Percentiles rank a stretch among this genome's conserved stretches.
Evolutionary conservation across 2,888 invertebrate genomes (phyloP).

Genomic region (Resseliella maxima): DNA sequence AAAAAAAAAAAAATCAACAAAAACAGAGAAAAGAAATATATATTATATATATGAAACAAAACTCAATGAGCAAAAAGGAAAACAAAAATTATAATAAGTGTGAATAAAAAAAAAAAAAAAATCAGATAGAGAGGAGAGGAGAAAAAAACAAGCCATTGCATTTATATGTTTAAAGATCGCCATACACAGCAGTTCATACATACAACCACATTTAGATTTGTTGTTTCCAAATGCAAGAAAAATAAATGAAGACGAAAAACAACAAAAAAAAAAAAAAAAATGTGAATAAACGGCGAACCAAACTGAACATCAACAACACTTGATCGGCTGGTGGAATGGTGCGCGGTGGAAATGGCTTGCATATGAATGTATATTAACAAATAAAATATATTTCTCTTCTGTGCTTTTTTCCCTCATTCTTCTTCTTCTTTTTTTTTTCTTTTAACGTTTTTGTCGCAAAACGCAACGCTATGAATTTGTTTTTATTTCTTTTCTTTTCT

Average conservation of each 20-base stretch:
- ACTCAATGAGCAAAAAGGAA: neutral
- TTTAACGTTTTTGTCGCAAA: neutral
- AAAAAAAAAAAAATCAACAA: neutral
- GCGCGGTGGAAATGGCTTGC: neutral
- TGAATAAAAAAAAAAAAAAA: neutral
- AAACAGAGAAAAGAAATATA: neutral
- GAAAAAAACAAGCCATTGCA: conserved; percentile 6
- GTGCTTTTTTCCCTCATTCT: too few relatives aligned
- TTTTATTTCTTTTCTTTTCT: neutral
- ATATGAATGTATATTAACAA: conserved; percentile 22
- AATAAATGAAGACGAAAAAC: neutral
- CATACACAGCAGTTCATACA: neutral
- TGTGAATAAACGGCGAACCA: neutral
- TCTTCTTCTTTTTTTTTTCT: neutral
- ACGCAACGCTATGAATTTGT: neutral
- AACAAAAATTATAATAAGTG: neutral
- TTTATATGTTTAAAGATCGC: conserved; percentile 45
- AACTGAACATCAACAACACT: neutral
- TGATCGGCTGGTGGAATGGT: neutral
- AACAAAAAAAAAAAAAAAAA: neutral
- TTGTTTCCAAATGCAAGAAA: conserved; percentile 48
- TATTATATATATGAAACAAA: neutral
- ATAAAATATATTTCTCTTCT: neutral
- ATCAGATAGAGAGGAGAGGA: neutral
- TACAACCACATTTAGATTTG: conserved; percentile 29